Evolutionary conservation across 2,113 vertebrate genomes (phyloP), one percentile per base, ranked within the genome.

Genomic region (Motacilla alba): DNA sequence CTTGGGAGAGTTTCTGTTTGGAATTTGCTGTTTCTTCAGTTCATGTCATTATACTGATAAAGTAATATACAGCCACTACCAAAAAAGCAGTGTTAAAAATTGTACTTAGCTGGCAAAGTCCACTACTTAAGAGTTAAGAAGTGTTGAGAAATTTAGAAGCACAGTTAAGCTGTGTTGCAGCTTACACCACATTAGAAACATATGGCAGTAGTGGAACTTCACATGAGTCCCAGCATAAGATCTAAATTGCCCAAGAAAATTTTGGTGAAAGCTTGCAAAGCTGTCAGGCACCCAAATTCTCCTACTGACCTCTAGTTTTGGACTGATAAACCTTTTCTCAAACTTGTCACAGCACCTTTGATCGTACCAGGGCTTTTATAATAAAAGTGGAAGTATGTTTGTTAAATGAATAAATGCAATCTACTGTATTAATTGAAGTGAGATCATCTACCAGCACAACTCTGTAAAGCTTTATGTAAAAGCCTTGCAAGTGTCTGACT

Each of bases 401-500:
- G 43, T 27, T 75, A 46, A 82, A 44, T 46, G 28, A 52, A 74
- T 63, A 41, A 69, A 87, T 17, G 7, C 10, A 59, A 68, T 52
- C 8, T 66, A 53, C 21, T 67, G 11, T 33, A 47, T 64, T 81
- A 52, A 41, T 37, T 44, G 69, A 55, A 66, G n/a, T 75, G 46
- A 69, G 21, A 82, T 4, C 11, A 6, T 44, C 69, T 87, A 31
- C 17, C 37, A 64, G 52, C 46, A 64, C 35, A 67, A 50, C 16
- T 62, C 72, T n/a, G 24, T 35, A 47, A 70, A 87, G 35, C 27
- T 90, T 81, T 92, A 26, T 56, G 58, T 64, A 72, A 89, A 89
- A 92, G 31, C 31, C 44, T 87, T 72, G 81, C 37, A 68, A 89
- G 44, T 30, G 56, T 87, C 89, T 91, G 86, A 70, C 73, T 72